A percentile compares a stretch with the other conserved stretches of the same genome.
phyloP scores from a whole-genome alignment of 2,113 vertebrate genomes.

The Plotosus lineatus region DNA sequence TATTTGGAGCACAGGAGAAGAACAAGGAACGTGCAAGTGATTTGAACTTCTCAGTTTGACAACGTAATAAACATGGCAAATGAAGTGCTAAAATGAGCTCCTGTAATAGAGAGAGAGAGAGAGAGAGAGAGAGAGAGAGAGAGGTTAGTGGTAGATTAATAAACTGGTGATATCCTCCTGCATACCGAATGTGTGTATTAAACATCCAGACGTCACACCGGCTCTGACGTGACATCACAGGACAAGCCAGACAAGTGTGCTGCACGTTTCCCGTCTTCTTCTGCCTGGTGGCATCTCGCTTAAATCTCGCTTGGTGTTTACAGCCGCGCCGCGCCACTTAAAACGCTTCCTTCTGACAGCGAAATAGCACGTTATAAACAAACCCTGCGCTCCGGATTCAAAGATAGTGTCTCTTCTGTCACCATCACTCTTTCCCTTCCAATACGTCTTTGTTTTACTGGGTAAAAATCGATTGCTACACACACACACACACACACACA shows the following conservation, averaged over 20 bases:
- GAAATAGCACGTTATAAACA: slow-evolving; percentile 35
- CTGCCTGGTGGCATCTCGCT: background rate
- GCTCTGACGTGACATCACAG: background rate
- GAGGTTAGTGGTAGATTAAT: slow-evolving; percentile 35
- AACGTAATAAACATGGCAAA: slow-evolving; percentile 48
- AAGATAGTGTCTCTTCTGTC: slow-evolving; percentile 4
- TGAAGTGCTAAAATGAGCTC: slow-evolving; percentile 44
- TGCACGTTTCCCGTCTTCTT: background rate
- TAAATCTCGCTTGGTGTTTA: slow-evolving; percentile 37
- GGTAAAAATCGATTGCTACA: background rate
- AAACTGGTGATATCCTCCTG: slow-evolving; percentile 26
- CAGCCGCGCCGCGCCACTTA: slow-evolving; percentile 23
- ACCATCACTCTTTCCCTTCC: background rate
- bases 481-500: too few relatives aligned
- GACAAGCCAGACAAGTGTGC: background rate
- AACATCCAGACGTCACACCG: slow-evolving; percentile 15
- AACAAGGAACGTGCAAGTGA: slow-evolving; percentile 16
- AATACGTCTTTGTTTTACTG: slow-evolving; percentile 1
- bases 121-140: background rate
- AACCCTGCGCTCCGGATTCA: slow-evolving; percentile 18
- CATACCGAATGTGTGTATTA: slow-evolving; percentile 29
- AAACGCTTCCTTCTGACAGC: slow-evolving; percentile 31
- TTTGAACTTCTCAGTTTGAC: slow-evolving; percentile 42
- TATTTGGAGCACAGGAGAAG: slow-evolving; percentile 37
- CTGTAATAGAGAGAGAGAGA: background rate